phyloP scores from a whole-genome alignment of 2,797 vertebrate species.

The Octomys mimax region DNA sequence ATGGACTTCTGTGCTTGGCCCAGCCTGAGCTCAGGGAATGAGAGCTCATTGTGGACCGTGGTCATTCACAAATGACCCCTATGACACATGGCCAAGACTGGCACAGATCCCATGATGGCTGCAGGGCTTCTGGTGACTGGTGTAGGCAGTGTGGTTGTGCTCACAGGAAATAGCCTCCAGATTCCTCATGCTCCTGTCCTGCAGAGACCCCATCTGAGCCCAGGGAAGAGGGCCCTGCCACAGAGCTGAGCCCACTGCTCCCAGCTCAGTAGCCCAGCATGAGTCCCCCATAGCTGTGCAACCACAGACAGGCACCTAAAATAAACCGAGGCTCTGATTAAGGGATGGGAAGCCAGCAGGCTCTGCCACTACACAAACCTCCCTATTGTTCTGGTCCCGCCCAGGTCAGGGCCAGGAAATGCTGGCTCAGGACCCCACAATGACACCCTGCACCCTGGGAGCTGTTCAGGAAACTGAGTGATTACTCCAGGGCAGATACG shows the following conservation, averaged over 20 bases:
- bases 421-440: not conserved
- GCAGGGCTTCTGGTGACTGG: not conserved
- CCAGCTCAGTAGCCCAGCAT: constrained; percentile 25
- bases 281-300: constrained; percentile 71
- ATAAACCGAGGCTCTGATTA: constrained; percentile 74
- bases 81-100: not conserved
- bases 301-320: constrained; percentile 67
- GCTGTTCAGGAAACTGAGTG: fast-evolving
- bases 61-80: not conserved
- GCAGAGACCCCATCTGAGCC: not conserved
- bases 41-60: not conserved
- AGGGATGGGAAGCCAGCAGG: constrained; percentile 63
- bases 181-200: constrained; percentile 12
- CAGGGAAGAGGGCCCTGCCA: constrained; percentile 48
- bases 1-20: not conserved
- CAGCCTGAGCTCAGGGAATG: not conserved
- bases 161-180: not conserved
- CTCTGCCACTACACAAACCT: constrained; percentile 68
- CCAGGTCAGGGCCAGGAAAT: constrained; percentile 14
- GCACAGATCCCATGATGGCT: not conserved
- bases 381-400: constrained; percentile 25
- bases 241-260: not conserved
- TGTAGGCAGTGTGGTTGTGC: not conserved
- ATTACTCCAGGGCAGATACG: not conserved
- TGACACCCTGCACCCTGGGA: not conserved